Base-by-base conservation (phyloP, 2,797 vertebrate genomes). In the Galaxias olidus region DNA sequence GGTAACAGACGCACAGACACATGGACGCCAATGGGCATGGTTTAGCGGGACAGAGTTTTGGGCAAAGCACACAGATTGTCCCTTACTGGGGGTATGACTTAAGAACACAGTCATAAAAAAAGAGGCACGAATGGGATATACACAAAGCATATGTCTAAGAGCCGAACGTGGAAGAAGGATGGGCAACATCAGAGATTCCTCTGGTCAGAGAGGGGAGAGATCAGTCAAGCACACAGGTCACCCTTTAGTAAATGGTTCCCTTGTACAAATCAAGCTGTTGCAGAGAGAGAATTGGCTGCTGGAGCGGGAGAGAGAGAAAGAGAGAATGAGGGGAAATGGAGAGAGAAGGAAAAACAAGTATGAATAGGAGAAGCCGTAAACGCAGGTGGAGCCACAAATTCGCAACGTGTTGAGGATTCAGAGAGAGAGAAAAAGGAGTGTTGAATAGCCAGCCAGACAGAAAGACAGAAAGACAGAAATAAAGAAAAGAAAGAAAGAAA, bases 1-100 rank as follows among this genome's bases (percentile, higher is more conserved):
- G 78, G 84, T 61, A 85, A 88, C 62, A 76, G 68, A 81, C 40
- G 68, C 48, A 78, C 10, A 73, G 66, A 84, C 72, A 88, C 69
- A 87, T 65, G 56, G 73, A 71, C 9, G 74, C 69, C 72, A 74
- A 61, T 69, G 55, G 75, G 74, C 65, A 61, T 57, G 6, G 30
- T 30, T 30, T 30, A 30, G 30, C n/a, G 30, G 30, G 11, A 73
- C 41, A 63, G 55, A 42, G 65, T 70, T 76, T 69, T 43, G 4
- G 61, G 82, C 67, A 70, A 76, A 73, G 77, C 72, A 76, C 60
- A 65, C 78, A 84, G 73, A 78, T 60, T 78, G 76, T 71, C 9
- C 19, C 10, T 1, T 19, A 20, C 15, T 58, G 46, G 49, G 19
- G 49, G 14, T 51, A 19, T 56, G 20, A 42, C 51, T 19, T 47